phyloP scores from a whole-genome alignment of 1,140 invertebrate genomes.

The Saccostrea cuccullata region DNA sequence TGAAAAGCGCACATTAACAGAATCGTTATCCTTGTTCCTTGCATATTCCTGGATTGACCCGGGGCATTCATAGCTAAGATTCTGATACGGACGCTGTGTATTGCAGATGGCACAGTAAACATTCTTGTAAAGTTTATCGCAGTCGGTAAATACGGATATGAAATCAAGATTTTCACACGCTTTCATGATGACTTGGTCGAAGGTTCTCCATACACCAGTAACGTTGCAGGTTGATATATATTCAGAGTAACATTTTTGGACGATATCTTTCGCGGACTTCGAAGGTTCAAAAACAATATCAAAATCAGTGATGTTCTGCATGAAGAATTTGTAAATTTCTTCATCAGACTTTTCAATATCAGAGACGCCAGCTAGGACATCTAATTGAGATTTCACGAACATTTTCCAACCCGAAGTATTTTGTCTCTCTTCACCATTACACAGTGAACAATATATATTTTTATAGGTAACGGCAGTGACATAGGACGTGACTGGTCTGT shows the following conservation, averaged over 20 bases:
- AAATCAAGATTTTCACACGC: neutral
- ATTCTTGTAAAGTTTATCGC: neutral
- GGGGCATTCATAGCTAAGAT: neutral
- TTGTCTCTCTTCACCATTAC: neutral
- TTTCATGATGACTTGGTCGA: neutral
- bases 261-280: neutral
- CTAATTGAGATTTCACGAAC: neutral
- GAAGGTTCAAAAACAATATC: neutral
- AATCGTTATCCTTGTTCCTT: neutral
- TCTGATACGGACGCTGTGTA: neutral
- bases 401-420: neutral
- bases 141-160: neutral
- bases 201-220: neutral
- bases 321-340: neutral
- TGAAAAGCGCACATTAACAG: neutral
- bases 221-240: neutral
- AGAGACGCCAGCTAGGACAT: neutral
- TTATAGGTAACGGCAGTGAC: neutral
- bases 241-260: neutral
- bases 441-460: neutral
- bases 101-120: neutral
- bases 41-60: neutral
- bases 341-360: neutral
- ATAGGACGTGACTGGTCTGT: neutral
- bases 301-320: neutral